Evolutionary conservation across 2,113 vertebrate genomes (phyloP).

Genomic region (Prunella himalayana): DNA sequence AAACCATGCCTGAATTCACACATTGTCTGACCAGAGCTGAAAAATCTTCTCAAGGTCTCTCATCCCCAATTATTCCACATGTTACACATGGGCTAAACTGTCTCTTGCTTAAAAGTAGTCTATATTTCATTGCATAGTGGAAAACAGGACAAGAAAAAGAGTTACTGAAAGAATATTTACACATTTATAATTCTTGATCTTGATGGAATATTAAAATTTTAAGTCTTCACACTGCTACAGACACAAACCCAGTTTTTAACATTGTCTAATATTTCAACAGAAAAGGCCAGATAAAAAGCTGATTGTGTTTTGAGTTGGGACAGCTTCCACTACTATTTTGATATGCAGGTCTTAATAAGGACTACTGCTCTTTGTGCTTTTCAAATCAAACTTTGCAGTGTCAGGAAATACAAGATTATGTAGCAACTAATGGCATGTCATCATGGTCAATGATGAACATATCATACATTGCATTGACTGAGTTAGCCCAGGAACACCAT

Average conservation of each 20-base stretch:
- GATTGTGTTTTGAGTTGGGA: background rate
- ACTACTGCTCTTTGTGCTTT: background rate
- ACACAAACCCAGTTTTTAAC: background rate
- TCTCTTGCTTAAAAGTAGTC: background rate
- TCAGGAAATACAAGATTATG: background rate
- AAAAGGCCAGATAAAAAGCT: background rate
- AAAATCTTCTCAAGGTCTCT: background rate
- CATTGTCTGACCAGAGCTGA: background rate
- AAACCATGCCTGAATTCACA: background rate
- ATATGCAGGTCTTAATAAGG: background rate
- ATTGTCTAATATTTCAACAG: background rate
- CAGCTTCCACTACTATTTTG: background rate
- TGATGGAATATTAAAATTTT: background rate
- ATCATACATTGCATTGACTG: background rate
- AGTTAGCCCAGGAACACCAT: background rate
- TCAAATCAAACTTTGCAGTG: background rate
- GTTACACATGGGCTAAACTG: background rate
- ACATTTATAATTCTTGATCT: background rate
- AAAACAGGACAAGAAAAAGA: background rate
- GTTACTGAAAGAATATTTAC: background rate
- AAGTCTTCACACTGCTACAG: background rate
- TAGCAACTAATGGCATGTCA: background rate
- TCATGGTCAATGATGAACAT: background rate
- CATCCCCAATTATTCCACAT: background rate
- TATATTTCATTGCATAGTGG: background rate